A percentile compares a stretch with the other conserved stretches of the same genome.
Conservation (phyloP, 1,140 invertebrate genomes). For the Gryllus bimaculatus region DNA sequence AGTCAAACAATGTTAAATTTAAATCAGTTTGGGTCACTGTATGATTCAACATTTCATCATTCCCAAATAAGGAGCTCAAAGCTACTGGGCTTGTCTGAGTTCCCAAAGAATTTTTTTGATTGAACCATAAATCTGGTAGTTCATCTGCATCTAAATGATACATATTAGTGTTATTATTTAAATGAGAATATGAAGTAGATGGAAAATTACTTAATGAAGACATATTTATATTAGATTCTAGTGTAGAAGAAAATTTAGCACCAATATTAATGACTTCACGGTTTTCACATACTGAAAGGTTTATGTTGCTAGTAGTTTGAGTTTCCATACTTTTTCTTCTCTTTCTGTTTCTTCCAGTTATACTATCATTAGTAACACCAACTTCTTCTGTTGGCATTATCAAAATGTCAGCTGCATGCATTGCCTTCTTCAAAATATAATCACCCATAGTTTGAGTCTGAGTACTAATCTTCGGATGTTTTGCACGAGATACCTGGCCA, state of each 20-base stretch:
- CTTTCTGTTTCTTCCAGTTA: conserved; percentile 27
- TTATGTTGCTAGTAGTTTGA: conserved; percentile 19
- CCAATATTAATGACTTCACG: background rate
- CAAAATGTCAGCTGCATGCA: conserved; percentile 21
- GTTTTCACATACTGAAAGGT: background rate
- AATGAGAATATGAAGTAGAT: background rate
- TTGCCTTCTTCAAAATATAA: conserved; percentile 26
- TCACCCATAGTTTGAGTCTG: conserved; percentile 40
- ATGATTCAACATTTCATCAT: conserved; percentile 28
- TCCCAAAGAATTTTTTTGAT: conserved; percentile 33
- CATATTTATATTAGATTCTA: conserved; percentile 26
- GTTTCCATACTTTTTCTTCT: conserved; percentile 25
- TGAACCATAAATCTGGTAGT: conserved; percentile 37
- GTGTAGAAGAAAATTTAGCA: background rate
- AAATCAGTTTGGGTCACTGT: conserved; percentile 32
- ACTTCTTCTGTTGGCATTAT: conserved; percentile 15
- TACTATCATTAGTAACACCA: conserved; percentile 25
- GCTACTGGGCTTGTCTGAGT: conserved; percentile 36
- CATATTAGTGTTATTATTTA: conserved; percentile 30
- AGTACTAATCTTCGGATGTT: conserved; percentile 30
- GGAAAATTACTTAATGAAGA: conserved; percentile 35
- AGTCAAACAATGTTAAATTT: conserved; percentile 25
- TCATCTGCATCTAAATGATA: conserved; percentile 34
- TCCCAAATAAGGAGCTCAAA: conserved; percentile 8
- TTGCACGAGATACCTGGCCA: conserved; percentile 29